These are phyloP conservation scores for Sebastes kiyomatsui DNA, from an alignment of 2,797 vertebrate genomes.

Conservation along the genomic window DNA sequence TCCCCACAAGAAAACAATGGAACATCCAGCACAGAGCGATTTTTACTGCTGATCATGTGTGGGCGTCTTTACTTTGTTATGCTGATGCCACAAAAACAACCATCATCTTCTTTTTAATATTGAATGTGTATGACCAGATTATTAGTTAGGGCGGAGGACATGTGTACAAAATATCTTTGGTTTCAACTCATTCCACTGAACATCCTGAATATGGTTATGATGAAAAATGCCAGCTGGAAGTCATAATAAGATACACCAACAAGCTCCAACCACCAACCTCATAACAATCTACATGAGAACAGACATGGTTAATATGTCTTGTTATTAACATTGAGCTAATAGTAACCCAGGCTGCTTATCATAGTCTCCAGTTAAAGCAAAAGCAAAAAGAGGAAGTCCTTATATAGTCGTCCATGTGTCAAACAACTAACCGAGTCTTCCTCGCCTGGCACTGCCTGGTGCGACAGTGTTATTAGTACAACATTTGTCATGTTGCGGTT, in stretches of 20 bases:
- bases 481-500: conserved; percentile 78
- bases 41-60: too few species aligned
- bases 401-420: conserved; percentile 18
- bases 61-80: not conserved
- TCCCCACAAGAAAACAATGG: too few species aligned
- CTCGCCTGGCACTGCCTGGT: conserved; percentile 32
- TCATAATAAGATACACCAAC: conserved; percentile 21
- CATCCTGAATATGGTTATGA: conserved; percentile 14
- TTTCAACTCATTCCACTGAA: conserved; percentile 15
- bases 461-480: conserved; percentile 62
- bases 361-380: not conserved
- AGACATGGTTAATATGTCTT: not conserved
- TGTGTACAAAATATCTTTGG: conserved; percentile 7
- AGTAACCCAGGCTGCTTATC: not conserved
- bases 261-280: not conserved
- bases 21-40: too few species aligned
- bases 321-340: not conserved
- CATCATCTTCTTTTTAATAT: not conserved
- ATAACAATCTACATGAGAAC: not conserved
- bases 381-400: conserved; percentile 48
- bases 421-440: conserved; percentile 52
- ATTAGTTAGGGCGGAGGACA: not conserved
- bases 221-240: conserved; percentile 8
- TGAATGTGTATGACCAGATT: conserved; percentile 11
- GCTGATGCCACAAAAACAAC: conserved; percentile 19